Base-by-base conservation (phyloP, 2,888 invertebrate species). In the Ochlodes sylvanus region DNA sequence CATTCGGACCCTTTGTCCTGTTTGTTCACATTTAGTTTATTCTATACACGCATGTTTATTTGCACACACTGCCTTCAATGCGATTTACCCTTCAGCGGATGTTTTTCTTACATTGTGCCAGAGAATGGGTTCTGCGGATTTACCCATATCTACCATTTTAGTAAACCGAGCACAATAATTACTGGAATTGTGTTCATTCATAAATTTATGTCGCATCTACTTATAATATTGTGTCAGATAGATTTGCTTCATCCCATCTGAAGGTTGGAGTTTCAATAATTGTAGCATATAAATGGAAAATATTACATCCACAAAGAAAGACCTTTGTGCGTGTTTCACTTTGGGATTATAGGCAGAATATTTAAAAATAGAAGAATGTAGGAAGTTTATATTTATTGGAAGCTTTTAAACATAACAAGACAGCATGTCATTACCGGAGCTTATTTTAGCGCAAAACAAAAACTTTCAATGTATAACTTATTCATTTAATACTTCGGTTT, bases 11-110 rank as follows among this genome's bases (percentile, higher is more conserved):
- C 34, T 66, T 62, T 68, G 63, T 68, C 64, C 72, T 90, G 89
- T 90, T 91, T 90, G 87, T 89, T 79, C 90, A 92, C 87, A 87
- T 91, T 90, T 83, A 84, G 84, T 85, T 85, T 82, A 87, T 87
- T 84, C 86, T 85, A 74, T 77, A 77, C 69, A 66, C 74, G 75
- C 70, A 76, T 79, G 81, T 81, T 84, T 88, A 85, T 85, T 86
- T 88, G 87, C 80, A 85, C 89, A 90, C 87, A 86, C 87, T 89
- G 82, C 82, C 77, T 79, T 78, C 79, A 79, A 78, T 79, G 71
- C 62, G 69, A 68, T 77, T 77, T 75, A 83, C 81, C 85, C 85
- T 85, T 86, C 82, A 62, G 75, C 86, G 89, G 87, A 91, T 89
- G 90, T 91, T 90, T 86, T 87, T 86, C 83, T 86, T 84, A 66